Conservation (phyloP, 2,797 vertebrate genomes). For the Thalassophryne amazonica region DNA sequence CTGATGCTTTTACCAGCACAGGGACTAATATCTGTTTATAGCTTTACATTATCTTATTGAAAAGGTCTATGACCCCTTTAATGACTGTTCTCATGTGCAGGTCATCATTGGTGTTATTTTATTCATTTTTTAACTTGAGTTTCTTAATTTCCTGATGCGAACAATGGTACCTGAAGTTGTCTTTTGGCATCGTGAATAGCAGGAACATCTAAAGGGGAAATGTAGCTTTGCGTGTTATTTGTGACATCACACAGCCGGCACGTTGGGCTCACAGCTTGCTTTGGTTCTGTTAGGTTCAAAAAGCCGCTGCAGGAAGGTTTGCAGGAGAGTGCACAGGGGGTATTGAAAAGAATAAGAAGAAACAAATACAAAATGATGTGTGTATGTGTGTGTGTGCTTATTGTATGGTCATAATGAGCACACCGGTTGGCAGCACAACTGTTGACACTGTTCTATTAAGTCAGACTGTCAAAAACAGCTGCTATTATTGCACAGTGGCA, state of each 20-base stretch:
- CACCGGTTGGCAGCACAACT: slow-evolving; percentile 59
- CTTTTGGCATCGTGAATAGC: slow-evolving; percentile 26
- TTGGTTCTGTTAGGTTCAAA: slow-evolving; percentile 35
- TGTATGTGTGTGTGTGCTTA: slow-evolving; percentile 17
- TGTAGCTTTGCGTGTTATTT: slow-evolving; percentile 34
- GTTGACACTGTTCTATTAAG: slow-evolving; percentile 60
- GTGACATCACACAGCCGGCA: neutral
- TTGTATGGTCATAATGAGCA: slow-evolving; percentile 56
- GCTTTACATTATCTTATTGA: too few relatives aligned
- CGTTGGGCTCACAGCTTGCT: slow-evolving; percentile 27
- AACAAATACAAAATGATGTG: too few relatives aligned
- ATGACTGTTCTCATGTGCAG: slow-evolving; percentile 1
- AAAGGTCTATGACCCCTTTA: slow-evolving; percentile 10
- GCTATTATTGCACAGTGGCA: slow-evolving; percentile 58
- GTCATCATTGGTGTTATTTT: slow-evolving; percentile 12
- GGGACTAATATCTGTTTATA: too few relatives aligned
- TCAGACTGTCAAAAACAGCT: slow-evolving; percentile 59
- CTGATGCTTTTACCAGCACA: too few relatives aligned
- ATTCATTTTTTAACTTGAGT: neutral
- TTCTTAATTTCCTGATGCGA: too few relatives aligned
- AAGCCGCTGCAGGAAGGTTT: slow-evolving; percentile 29
- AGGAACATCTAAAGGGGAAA: slow-evolving; percentile 29
- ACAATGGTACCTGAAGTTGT: slow-evolving; percentile 31
- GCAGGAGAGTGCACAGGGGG: slow-evolving; percentile 6
- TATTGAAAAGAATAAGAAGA: slow-evolving; percentile 46